Evolutionary conservation across 2,113 vertebrate species (phyloP).

Genomic region (Paratilapia polleni): DNA sequence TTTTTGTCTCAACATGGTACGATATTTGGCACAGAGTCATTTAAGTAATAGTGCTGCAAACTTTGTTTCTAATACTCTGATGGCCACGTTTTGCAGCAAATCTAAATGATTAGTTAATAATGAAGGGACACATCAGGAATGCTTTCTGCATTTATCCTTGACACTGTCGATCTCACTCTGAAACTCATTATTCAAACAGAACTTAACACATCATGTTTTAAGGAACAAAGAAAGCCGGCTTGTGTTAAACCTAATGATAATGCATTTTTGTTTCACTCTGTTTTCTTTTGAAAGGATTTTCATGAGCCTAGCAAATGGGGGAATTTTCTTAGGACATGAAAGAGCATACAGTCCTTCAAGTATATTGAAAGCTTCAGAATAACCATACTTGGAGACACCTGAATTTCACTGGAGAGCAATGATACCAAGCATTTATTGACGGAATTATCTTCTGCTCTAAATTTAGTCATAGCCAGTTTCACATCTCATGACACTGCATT

Average conservation of each 20-base stretch:
- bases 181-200: neutral
- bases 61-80: neutral
- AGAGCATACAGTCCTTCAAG: conserved; percentile 18
- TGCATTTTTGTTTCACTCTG: conserved; percentile 4
- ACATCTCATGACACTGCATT: neutral
- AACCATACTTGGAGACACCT: conserved; percentile 26
- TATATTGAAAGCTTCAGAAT: conserved; percentile 37
- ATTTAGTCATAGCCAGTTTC: conserved; percentile 9
- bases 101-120: conserved; percentile 6
- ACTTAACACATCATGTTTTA: neutral
- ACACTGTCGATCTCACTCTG: neutral
- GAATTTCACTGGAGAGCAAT: neutral
- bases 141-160: neutral
- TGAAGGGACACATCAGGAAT: neutral
- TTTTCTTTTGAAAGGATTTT: conserved; percentile 44
- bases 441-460: conserved; percentile 8
- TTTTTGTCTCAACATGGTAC: neutral
- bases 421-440: conserved; percentile 5
- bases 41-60: neutral
- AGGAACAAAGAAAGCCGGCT: conserved; percentile 2
- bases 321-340: conserved; percentile 17
- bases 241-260: conserved; percentile 15
- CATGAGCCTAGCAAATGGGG: neutral
- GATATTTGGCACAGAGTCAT: neutral
- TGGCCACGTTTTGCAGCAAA: neutral